Evolutionary conservation across 2,797 vertebrate species (phyloP).

Genomic region (Sebastiscus albofasciatus): DNA sequence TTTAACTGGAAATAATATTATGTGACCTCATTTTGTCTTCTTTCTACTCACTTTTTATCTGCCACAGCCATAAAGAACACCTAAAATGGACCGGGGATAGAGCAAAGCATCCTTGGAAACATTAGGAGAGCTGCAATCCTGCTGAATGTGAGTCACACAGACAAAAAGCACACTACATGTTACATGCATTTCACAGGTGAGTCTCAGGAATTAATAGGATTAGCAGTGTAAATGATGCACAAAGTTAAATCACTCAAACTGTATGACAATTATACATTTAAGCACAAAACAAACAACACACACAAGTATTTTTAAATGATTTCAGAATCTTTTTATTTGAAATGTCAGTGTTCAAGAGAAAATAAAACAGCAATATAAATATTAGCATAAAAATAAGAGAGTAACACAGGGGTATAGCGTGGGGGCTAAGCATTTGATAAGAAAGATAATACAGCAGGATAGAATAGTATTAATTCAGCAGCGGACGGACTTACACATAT

Average conservation of each 20-base stretch:
- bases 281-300: slow-evolving; percentile 43
- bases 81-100: background rate
- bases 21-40: background rate
- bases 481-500: slow-evolving; percentile 85
- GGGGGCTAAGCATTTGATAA: slow-evolving; percentile 90
- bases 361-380: slow-evolving; percentile 99
- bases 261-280: background rate
- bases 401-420: slow-evolving; percentile 85
- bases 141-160: slow-evolving; percentile 26
- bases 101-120: slow-evolving; percentile 15
- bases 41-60: background rate
- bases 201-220: background rate
- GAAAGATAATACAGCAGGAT: slow-evolving; percentile 87
- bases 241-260: background rate
- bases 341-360: slow-evolving; percentile 93
- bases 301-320: slow-evolving; percentile 42
- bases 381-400: slow-evolving; percentile 99
- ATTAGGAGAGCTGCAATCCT: background rate
- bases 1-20: background rate
- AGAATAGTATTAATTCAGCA: slow-evolving; percentile 84
- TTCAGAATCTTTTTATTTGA: slow-evolving; percentile 97
- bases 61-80: background rate
- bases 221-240: background rate
- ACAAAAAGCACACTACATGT: background rate
- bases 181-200: background rate